Evolutionary conservation across 2,797 vertebrate genomes (phyloP), one percentile per base, ranked within the genome.

Genomic region (Adrianichthys oophorus): DNA sequence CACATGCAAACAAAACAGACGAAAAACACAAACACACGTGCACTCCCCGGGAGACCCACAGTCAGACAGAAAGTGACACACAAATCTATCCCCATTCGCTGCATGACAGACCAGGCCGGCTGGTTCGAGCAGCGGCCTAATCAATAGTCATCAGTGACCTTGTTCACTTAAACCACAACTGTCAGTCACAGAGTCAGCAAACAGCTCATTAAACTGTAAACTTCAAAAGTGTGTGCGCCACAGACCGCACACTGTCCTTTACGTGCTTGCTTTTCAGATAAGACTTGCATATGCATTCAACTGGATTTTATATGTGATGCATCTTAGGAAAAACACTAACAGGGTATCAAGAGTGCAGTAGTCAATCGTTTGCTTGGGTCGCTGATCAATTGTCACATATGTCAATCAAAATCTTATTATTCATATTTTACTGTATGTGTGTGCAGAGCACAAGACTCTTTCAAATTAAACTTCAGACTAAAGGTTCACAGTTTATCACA

Each of bases 91-190:
- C 78, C 74, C 53, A 53, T 79, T 82, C 58, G 74, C 73, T 40
- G 64, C 72, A 75, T 87, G 86, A 87, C 71, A 81, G 80, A 85
- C 67, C 52, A 45, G 64, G 71, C 71, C 17, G 70, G 62, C 86
- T 67, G 77, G 63, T 83, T 69, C 12, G 85, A 89, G 89, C 86
- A 82, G 78, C 78, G 47, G 70, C 73, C 85, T 85, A 82, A 91
- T 93, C 91, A 87, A 92, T 93, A 91, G 80, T 90, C 87, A 92
- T 92, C 89, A 91, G 77, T 89, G 87, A 91, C 87, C 84, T 86
- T 72, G 62, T 84, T 76, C 74, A 76, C 77, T 87, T 83, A 76
- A 85, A 77, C 59, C 56, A 58, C 73, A 82, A 76, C 62, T 76
- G 68, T 72, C 80, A 83, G 74, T 77, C 81, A 79, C 74, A 75